Conservation (phyloP, 2,888 invertebrate species). For the Sialis lutaria region DNA sequence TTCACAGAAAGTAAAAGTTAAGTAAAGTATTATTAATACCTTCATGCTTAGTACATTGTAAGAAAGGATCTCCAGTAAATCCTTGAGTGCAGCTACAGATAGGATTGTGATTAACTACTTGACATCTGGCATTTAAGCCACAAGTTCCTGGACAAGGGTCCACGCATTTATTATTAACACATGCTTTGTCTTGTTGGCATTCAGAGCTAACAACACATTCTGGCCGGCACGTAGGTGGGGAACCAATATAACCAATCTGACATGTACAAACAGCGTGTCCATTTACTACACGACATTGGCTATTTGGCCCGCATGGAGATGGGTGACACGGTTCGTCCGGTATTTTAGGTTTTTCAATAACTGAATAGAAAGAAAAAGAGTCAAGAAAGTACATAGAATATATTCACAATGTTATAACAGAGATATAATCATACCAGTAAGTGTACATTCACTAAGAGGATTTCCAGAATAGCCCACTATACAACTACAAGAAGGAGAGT, state of each 20-base stretch:
- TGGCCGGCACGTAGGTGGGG: conserved; percentile 44
- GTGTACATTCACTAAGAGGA: conserved; percentile 31
- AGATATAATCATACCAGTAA: conserved; percentile 19
- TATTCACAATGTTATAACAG: conserved; percentile 5
- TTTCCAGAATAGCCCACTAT: conserved; percentile 39
- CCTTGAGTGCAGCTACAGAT: conserved; percentile 46
- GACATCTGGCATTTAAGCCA: conserved; percentile 43
- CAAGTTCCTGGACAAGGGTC: conserved; percentile 52
- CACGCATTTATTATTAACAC: conserved; percentile 41
- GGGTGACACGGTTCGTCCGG: conserved; percentile 36
- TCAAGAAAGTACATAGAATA: conserved; percentile 5
- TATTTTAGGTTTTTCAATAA: conserved; percentile 17
- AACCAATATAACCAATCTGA: conserved; percentile 39
- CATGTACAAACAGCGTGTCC: conserved; percentile 46
- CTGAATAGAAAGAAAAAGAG: conserved; percentile 11
- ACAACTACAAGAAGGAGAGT: conserved; percentile 47
- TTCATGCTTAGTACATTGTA: conserved; percentile 22
- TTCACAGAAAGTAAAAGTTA: not conserved
- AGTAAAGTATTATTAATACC: not conserved
- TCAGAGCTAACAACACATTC: conserved; percentile 49
- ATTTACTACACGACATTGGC: conserved; percentile 41
- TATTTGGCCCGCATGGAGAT: conserved; percentile 50
- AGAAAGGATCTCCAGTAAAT: conserved; percentile 46
- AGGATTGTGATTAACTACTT: conserved; percentile 48
- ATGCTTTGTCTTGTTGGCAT: conserved; percentile 43